Evolutionary conservation across 1,140 invertebrate genomes (phyloP), one percentile per base, ranked within the genome.

Genomic region (Episyrphus balteatus): DNA sequence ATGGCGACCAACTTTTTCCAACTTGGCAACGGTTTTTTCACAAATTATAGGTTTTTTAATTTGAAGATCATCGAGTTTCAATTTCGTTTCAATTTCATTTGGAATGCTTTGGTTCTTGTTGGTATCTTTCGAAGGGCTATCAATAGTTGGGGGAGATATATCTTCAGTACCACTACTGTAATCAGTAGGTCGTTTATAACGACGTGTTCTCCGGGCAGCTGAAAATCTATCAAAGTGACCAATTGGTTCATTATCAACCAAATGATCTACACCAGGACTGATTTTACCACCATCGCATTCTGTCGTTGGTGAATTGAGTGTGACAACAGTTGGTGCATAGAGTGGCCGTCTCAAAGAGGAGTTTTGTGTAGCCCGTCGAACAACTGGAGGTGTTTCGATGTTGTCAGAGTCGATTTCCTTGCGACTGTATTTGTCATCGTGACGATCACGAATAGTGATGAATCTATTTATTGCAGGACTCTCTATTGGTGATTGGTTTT

Each of bases 381-480:
- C 84, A 0, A 81, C 83, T 1, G 88, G 88, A 6, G 88, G 88
- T 6, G 88, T 91, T 73, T 92, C 88, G 14, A 91, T 87, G 53
- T 92, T 92, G 53, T 92, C 88, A 3, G 86, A 86, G 62, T 92
- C 88, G 11, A 91, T 88, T 60, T 91, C 87, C 19, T 86, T 81
- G 58, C 82, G 84, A 55, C 87, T 84, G 53, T 57, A 71, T 69
- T 52, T 78, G 63, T 55, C 68, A 56, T 60, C 79, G 50, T 51
- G 56, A 49, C 44, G 21, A 8, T 26, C 21, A 26, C 21, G 21
- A 26, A 26, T 26, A 26, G 21, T 26, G 21, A 3, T 26, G 21
- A 26, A 26, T 26, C 21, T 41, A 41, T 41, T 41, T 7, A 17
- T 41, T 5, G 17, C 12, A 7, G 39, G 19, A 18, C 18, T 32